Evolutionary conservation across 1,140 invertebrate genomes (phyloP).

Genomic region (Drosophila pseudoobscura): DNA sequence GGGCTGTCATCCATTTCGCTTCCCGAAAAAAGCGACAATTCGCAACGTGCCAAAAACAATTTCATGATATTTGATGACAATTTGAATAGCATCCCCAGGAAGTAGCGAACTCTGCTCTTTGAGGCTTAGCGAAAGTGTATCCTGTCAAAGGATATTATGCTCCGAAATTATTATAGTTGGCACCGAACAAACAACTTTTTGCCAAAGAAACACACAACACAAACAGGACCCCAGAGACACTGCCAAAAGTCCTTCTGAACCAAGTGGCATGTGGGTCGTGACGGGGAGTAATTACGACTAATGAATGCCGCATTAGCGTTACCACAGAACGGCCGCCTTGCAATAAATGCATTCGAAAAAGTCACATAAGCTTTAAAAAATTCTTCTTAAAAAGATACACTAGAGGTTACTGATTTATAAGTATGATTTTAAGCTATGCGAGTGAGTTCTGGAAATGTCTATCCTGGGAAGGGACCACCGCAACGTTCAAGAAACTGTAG

Average conservation of each 20-base stretch:
- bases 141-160: constrained; percentile 67
- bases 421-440: no score
- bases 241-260: constrained; percentile 55
- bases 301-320: constrained; percentile 56
- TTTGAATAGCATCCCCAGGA: constrained; percentile 25
- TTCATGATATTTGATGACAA: constrained; percentile 58
- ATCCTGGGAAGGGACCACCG: no score
- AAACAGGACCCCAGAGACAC: constrained; percentile 20
- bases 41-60: constrained; percentile 57
- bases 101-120: constrained; percentile 30
- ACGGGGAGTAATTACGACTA: constrained; percentile 35
- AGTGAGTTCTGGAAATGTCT: no score
- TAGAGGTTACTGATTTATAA: constrained; percentile 12
- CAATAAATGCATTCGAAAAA: constrained; percentile 34
- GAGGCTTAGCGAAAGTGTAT: constrained; percentile 65
- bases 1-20: not conserved
- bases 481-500: no score
- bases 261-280: constrained; percentile 50
- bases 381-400: not conserved
- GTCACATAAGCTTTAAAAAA: not conserved
- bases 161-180: constrained; percentile 62
- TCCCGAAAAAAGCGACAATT: not conserved
- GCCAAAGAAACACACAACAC: constrained; percentile 37
- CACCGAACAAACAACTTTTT: constrained; percentile 57
- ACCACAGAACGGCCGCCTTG: constrained; percentile 40